These are phyloP conservation scores for Heterodera schachtii DNA, from an alignment of 1,140 invertebrate species.

Conservation along the genomic window DNA sequence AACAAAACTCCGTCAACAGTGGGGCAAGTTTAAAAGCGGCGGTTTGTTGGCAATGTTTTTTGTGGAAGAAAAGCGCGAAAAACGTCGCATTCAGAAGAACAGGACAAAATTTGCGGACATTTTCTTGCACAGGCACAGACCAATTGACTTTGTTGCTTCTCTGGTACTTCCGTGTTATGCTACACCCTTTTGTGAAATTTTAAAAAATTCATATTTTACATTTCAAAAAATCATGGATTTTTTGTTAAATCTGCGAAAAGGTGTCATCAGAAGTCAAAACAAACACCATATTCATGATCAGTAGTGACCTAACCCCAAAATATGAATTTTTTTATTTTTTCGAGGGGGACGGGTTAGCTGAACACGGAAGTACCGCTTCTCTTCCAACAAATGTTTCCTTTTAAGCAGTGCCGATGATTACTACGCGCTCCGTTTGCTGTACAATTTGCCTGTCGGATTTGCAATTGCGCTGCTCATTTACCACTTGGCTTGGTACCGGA, in stretches of 20 bases:
- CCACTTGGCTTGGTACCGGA: constrained; percentile 39
- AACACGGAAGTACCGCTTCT: too few species aligned
- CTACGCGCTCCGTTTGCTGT: constrained; percentile 35
- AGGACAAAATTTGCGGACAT: neutral
- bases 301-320: too few species aligned
- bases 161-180: neutral
- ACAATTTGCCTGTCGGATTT: constrained; percentile 48
- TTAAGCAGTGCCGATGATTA: constrained; percentile 45
- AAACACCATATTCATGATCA: too few species aligned
- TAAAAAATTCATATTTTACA: too few species aligned
- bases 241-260: too few species aligned
- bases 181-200: too few species aligned
- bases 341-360: too few species aligned
- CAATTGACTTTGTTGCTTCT: too few species aligned
- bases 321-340: too few species aligned
- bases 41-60: neutral
- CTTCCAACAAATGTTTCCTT: neutral
- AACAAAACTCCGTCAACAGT: neutral
- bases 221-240: too few species aligned
- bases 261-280: too few species aligned
- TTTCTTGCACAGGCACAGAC: neutral
- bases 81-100: neutral
- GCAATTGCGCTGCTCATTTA: constrained; percentile 30
- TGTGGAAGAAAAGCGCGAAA: neutral
- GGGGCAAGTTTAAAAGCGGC: neutral